Percentiles rank a stretch among this genome's conserved stretches.
These are phyloP conservation scores for Spinibarbus caldwelli DNA, from an alignment of 2,797 vertebrate species.

Conservation along the genomic window DNA sequence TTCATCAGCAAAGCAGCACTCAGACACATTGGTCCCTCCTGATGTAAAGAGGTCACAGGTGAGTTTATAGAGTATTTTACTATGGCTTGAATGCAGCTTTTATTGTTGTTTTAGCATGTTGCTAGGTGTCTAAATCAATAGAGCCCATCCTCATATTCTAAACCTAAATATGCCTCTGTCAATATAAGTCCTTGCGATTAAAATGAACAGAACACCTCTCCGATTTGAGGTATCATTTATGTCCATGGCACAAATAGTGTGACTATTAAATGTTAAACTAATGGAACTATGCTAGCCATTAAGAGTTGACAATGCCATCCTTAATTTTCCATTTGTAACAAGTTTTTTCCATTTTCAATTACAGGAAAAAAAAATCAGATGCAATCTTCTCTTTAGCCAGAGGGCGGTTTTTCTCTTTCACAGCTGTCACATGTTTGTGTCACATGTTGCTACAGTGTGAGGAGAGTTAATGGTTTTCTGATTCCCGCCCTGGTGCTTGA, in stretches of 20 bases:
- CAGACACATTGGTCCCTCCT: too few species aligned
- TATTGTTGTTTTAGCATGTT: not conserved
- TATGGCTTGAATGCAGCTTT: not conserved
- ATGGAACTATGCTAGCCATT: too few species aligned
- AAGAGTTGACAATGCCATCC: too few species aligned
- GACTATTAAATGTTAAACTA: not conserved
- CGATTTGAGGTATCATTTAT: not conserved
- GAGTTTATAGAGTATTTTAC: not conserved
- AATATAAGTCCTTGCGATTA: not conserved
- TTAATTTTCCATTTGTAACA: not conserved
- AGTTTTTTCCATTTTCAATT: not conserved
- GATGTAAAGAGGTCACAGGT: too few species aligned
- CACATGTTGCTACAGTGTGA: not conserved
- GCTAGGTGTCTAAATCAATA: not conserved
- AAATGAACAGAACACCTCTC: not conserved
- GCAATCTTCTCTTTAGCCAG: not conserved
- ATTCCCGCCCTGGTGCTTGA: conserved; percentile 15
- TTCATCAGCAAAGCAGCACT: not conserved
- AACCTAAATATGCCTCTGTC: not conserved
- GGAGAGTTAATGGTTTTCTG: conserved; percentile 9
- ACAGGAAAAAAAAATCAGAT: not conserved
- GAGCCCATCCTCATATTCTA: not conserved
- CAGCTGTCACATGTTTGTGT: too few species aligned
- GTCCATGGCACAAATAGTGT: not conserved
- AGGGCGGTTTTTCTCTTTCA: not conserved